Percentiles rank a stretch among this genome's conserved stretches.
Evolutionary conservation across 1,140 invertebrate genomes (phyloP).

Genomic region (Drosophila carrolli): DNA sequence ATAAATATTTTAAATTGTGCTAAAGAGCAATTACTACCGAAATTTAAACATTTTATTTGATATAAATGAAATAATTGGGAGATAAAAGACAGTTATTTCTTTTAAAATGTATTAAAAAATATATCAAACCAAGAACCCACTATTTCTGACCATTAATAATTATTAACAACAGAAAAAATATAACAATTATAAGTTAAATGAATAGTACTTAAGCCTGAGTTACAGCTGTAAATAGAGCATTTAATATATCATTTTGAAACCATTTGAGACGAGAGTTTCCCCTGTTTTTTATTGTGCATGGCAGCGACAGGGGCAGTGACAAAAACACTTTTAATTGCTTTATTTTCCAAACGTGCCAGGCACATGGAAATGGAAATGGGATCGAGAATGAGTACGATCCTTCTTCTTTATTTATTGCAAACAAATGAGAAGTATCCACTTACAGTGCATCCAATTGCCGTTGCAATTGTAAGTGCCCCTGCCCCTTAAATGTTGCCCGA

Average conservation of each 20-base stretch:
- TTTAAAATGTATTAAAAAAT: too few species aligned
- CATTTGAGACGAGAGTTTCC: not conserved
- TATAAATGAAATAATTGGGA: too few species aligned
- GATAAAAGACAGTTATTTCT: too few species aligned
- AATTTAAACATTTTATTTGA: too few species aligned
- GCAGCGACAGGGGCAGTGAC: conserved; percentile 1
- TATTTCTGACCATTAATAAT: too few species aligned
- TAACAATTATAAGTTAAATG: too few species aligned
- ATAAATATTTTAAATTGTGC: not conserved
- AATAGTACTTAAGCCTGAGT: too few species aligned
- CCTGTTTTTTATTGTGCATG: not conserved
- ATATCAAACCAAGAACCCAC: too few species aligned
- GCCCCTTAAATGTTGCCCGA: conserved; percentile 8
- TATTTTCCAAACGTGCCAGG: conserved; percentile 42
- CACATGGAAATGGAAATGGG: conserved; percentile 27
- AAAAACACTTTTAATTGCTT: conserved; percentile 68
- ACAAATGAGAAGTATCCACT: conserved; percentile 78
- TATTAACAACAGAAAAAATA: too few species aligned
- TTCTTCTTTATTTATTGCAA: conserved; percentile 70
- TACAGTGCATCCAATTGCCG: conserved; percentile 49
- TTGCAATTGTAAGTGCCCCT: conserved; percentile 14
- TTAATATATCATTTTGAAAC: not conserved
- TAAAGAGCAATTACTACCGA: too few species aligned
- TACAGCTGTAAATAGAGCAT: too few species aligned
- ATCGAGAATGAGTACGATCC: conserved; percentile 39